Evolutionary conservation across 2,797 vertebrate species (phyloP), one percentile per base, ranked within the genome.

Genomic region (Dermochelys coriacea): DNA sequence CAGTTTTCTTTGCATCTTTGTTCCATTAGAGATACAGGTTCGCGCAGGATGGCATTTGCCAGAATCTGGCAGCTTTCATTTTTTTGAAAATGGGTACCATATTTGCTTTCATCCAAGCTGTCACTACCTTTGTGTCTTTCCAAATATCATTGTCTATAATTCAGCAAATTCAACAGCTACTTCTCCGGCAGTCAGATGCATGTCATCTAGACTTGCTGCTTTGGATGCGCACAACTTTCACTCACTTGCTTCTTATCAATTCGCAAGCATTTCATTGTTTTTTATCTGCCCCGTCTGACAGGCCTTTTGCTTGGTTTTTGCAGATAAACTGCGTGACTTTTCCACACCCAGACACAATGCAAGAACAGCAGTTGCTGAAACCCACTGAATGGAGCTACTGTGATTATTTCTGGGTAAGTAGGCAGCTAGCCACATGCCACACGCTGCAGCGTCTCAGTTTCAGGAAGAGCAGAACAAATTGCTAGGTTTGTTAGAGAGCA

Each of bases 321-420:
- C 86, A 99, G 99, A 99, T 99, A 96, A 99, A 99, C 98, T 99
- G 98, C 47, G 99, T 99, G 98, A 99, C 99, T 10, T 99, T 99
- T 94, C 99, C 99, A 6, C 98, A 99, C 54, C 98, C 98, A 12
- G 98, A 99, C 23, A 98, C 98, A 82, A 98, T 99, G 98, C 97
- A 98, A 0, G 99, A 99, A 93, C 99, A 99, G 95, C 99, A 99
- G 98, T 98, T 99, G 94, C 98, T 99, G 96, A 99, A 99, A 92
- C 99, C 99, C 10, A 98, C 98, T 0, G 99, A 99, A 93, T 99
- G 99, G 99, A 99, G 99, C 98, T 99, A 99, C 98, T 99, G 99
- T n/a, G 99, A 99, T 98, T 99, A 99, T 98, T 99, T 99, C 97
- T 99, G 99, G 99, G 99, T 99, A 98, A 98, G 99, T 84, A 52